Conservation (phyloP, 1,140 invertebrate genomes). For the Trichomalopsis sarcophagae region DNA sequence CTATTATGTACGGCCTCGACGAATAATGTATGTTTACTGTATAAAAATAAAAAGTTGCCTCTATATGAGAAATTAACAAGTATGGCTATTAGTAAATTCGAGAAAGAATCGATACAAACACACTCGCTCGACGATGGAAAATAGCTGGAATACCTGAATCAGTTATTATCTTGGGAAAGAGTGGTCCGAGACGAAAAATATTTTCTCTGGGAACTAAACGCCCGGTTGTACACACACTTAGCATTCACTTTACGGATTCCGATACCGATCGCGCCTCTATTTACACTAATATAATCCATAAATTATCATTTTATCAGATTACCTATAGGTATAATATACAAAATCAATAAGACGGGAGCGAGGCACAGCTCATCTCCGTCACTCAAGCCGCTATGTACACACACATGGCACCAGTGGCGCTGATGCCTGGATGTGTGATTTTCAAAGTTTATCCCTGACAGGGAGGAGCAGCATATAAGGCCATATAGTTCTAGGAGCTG, state of each 20-base stretch:
- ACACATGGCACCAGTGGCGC: background rate
- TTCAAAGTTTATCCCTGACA: conserved; percentile 22
- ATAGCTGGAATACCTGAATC: too few relatives aligned
- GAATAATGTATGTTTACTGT: too few relatives aligned
- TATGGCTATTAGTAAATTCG: too few relatives aligned
- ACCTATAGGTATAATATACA: background rate
- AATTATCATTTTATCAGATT: conserved; percentile 30
- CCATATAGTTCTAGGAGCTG: conserved; percentile 27
- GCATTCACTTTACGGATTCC: background rate
- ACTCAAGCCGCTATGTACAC: background rate
- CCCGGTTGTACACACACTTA: background rate
- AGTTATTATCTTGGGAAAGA: too few relatives aligned
- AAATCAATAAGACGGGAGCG: background rate
- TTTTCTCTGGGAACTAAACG: background rate
- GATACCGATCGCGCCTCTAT: conserved; percentile 2
- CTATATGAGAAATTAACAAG: too few relatives aligned
- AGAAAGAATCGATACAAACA: too few relatives aligned
- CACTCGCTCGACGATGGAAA: too few relatives aligned
- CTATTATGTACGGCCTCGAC: too few relatives aligned
- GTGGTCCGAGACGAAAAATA: background rate
- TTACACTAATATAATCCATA: conserved; percentile 2
- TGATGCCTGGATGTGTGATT: conserved; percentile 6
- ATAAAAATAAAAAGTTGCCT: too few relatives aligned
- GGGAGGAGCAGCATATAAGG: background rate
- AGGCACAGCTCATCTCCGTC: background rate